Base-by-base conservation (phyloP, 2,888 invertebrate genomes). In the Gibbula magus region DNA sequence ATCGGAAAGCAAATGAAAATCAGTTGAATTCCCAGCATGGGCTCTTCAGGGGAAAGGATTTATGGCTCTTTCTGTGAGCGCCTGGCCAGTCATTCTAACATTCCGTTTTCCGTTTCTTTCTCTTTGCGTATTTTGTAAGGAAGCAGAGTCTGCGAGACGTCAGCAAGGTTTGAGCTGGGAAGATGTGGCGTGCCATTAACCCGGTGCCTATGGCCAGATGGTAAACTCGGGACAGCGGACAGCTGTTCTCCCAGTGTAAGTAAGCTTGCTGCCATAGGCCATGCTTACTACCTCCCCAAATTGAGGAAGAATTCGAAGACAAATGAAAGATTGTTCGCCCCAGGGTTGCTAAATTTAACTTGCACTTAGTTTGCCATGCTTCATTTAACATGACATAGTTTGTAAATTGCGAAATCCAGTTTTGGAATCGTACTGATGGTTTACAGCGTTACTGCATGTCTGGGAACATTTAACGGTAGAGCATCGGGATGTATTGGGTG, bases 51-150 rank as follows among this genome's bases (percentile, higher is more conserved):
- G 61, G 25, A 29, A 29, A 29, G 61, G 61, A 61, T 61, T 61
- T 61, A 61, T 29, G 13, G 61, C 61, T 22, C 25, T 25, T 13
- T 29, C 61, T 13, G 61, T 4, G 29, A 29, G 29, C 16, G 61
- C 61, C 61, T 29, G 61, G 61, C 29, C 61, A 61, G 61, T 61
- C 29, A 61, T 29, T 61, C 25, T 61, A 25, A 61, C 61, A 61
- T 61, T 61, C 61, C 61, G 61, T 61, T 61, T 61, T 61, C 61
- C 61, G 61, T 61, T 61, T 61, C 61, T 61, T 61, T 61, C 29
- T 61, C 56, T 25, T n/a, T 29, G 18, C 25, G 61, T 61, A 61
- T 61, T 61, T 61, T 61, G 61, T 61, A 29, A 61, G 61, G 61
- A 61, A 61, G 18, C 29, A n/a, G 61, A 61, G 29, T 56, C 54